Conservation (phyloP, 2,113 vertebrate species). For the Neolamprologus brichardi region DNA sequence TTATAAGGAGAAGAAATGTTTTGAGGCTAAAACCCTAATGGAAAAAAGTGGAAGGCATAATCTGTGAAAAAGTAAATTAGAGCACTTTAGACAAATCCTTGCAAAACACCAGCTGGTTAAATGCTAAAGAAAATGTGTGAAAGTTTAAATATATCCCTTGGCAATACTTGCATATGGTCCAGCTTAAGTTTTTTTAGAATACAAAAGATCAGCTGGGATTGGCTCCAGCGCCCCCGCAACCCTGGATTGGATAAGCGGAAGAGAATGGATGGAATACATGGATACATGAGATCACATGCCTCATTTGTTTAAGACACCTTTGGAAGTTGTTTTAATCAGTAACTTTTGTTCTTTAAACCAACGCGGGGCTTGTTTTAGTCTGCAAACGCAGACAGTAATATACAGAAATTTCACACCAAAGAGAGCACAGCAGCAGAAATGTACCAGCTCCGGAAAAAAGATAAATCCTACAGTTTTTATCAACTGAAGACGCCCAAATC, state of each 20-base stretch:
- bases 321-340: not conserved
- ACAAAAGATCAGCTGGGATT: not conserved
- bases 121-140: not conserved
- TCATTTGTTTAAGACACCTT: not conserved
- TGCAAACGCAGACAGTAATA: not conserved
- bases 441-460: not conserved
- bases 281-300: not conserved
- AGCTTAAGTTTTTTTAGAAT: not conserved
- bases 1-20: not conserved
- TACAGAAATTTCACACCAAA: not conserved
- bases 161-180: not conserved
- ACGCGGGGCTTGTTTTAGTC: not conserved
- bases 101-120: not conserved
- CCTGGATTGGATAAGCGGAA: not conserved
- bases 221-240: not conserved
- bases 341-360: not conserved
- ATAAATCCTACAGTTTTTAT: not conserved
- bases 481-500: not conserved
- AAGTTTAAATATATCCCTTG: not conserved
- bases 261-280: not conserved
- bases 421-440: not conserved
- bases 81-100: not conserved
- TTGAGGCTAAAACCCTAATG: not conserved
- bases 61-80: not conserved
- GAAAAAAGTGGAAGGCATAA: not conserved